Conservation (phyloP, 2,113 vertebrate genomes). For the Galbula dea region DNA sequence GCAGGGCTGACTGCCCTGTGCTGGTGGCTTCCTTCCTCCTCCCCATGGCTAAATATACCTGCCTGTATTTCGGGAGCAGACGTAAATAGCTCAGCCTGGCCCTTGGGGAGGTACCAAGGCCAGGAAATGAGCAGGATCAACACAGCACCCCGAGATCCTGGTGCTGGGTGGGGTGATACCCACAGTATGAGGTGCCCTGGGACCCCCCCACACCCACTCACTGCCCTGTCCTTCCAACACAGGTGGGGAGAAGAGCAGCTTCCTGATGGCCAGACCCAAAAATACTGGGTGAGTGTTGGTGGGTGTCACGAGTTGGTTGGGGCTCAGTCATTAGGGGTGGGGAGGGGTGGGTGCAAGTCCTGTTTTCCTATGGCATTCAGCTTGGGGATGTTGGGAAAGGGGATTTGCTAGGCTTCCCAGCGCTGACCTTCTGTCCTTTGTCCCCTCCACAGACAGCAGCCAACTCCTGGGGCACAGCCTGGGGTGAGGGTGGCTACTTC, state of each 20-base stretch:
- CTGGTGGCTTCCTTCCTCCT: background rate
- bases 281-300: conserved; percentile 88
- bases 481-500: conserved; percentile 92
- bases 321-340: background rate
- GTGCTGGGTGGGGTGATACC: background rate
- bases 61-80: background rate
- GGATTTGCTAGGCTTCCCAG: fast-evolving
- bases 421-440: fast-evolving
- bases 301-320: fast-evolving
- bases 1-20: background rate
- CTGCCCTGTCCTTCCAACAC: background rate
- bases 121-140: background rate
- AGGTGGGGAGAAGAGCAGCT: conserved; percentile 92
- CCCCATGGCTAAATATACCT: background rate
- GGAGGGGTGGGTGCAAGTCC: background rate
- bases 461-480: conserved; percentile 94
- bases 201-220: background rate
- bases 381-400: background rate
- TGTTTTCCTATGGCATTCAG: fast-evolving
- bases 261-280: conserved; percentile 76
- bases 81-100: background rate
- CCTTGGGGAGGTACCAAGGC: background rate
- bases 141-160: fast-evolving
- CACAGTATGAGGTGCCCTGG: fast-evolving
- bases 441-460: conserved; percentile 80